Base-by-base conservation (phyloP, 2,113 vertebrate species). In the Regulus satrapa region DNA sequence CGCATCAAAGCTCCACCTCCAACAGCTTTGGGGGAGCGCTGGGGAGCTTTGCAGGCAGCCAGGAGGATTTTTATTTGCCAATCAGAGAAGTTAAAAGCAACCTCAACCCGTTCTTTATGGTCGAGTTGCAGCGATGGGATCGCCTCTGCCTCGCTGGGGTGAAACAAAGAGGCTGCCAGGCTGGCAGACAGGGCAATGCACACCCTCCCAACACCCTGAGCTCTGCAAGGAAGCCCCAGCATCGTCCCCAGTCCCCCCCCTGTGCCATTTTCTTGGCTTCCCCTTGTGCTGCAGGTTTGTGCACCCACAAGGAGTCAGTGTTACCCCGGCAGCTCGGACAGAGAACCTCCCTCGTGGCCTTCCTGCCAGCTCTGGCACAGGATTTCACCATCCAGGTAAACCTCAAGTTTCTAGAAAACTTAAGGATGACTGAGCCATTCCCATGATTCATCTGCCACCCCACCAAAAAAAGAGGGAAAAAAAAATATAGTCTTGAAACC, bases 1-100 rank as follows among this genome's bases (percentile, higher is more conserved):
- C 0, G 6, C 8, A 16, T 40, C 89, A 32, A 15, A 52, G 63
- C 73, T 80, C 36, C 10, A 3, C 38, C 34, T 67, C 29, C 58
- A 26, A 38, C 36, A 74, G 84, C 62, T n/a, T n/a, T 62, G 8
- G 38, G 64, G 76, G 18, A 86, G 88, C 34, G 52, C 34, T 56
- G 69, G 48, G 71, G 69, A 89, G 92, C 75, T 84, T 62, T 86
- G 94, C 95, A 95, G 94, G 91, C 90, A 89, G 94, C 90, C 7
- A 59, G 61, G 52, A 76, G 63, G 45, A 63, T 54, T 85, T 76
- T 6, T n/a, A 56, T 49, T 85, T 93, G 89, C 84, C 90, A 76
- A 63, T 58, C 67, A 75, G 84, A 89, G 20, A 55, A 79, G 43
- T 52, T 54, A n/a, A 79, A 93, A 25, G 38, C 13, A 10, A 68